Evolutionary conservation across 1,140 invertebrate genomes (phyloP).

Genomic region (Temnothorax longispinosus): DNA sequence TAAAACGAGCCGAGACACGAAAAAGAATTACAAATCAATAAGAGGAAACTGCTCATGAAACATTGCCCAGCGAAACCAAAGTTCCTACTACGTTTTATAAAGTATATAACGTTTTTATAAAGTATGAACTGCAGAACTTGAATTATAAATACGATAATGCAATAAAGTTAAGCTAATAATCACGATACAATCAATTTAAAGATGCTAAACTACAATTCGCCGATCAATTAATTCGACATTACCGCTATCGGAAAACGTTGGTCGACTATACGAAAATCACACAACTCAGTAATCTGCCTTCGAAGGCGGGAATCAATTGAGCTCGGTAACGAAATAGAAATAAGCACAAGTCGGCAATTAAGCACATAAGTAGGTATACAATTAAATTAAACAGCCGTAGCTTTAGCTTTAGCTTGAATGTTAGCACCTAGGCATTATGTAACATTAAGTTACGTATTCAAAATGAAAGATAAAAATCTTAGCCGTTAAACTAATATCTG

Average conservation of each 20-base stretch:
- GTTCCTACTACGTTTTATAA: conserved; percentile 86
- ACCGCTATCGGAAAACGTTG: conserved; percentile 46
- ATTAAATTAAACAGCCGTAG: conserved; percentile 84
- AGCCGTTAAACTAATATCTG: conserved; percentile 85
- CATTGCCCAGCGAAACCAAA: conserved; percentile 86
- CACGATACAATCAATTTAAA: conserved; percentile 84
- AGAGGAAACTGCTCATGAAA: conserved; percentile 85
- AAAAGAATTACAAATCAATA: conserved; percentile 65
- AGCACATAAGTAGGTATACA: conserved; percentile 84
- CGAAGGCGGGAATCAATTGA: conserved; percentile 75
- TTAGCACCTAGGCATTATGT: conserved; percentile 85
- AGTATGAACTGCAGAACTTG: conserved; percentile 84
- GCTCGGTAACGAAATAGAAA: conserved; percentile 73
- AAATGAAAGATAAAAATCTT: conserved; percentile 77
- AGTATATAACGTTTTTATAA: conserved; percentile 85
- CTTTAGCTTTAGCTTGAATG: conserved; percentile 82
- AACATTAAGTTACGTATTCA: conserved; percentile 86
- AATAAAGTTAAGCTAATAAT: conserved; percentile 83
- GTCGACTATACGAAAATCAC: conserved; percentile 43
- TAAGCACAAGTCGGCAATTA: conserved; percentile 79
- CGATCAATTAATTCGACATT: conserved; percentile 77
- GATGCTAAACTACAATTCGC: conserved; percentile 74
- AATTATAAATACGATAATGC: conserved; percentile 83
- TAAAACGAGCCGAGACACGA: conserved; percentile 11
- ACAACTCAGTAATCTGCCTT: conserved; percentile 45